phyloP scores from a whole-genome alignment of 2,888 invertebrate species.

The Nycteola revayana region DNA sequence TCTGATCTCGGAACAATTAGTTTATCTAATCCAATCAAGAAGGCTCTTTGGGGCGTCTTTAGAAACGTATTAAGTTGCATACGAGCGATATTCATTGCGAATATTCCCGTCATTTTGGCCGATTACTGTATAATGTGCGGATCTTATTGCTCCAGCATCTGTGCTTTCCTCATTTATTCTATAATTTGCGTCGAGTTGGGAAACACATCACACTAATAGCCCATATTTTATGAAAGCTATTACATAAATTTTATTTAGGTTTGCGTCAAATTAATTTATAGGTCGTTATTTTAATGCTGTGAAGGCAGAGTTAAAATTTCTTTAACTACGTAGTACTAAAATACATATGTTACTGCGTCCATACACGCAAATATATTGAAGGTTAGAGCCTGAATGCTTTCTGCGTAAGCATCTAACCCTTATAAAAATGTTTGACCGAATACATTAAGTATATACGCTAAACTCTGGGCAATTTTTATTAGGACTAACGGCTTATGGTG shows the following conservation, averaged over 20 bases:
- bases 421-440: too few relatives aligned
- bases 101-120: slow-evolving; percentile 49
- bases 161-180: slow-evolving; percentile 57
- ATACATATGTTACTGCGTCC: neutral
- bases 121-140: slow-evolving; percentile 44
- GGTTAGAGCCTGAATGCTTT: too few relatives aligned
- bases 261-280: slow-evolving; percentile 38
- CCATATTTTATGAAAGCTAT: slow-evolving; percentile 41
- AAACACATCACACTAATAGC: slow-evolving; percentile 55
- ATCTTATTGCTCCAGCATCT: slow-evolving; percentile 59
- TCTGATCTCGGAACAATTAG: too few relatives aligned
- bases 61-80: slow-evolving; percentile 49
- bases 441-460: too few relatives aligned
- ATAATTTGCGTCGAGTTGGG: slow-evolving; percentile 55
- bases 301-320: slow-evolving; percentile 26
- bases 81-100: slow-evolving; percentile 49
- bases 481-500: too few relatives aligned
- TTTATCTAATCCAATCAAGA: too few relatives aligned
- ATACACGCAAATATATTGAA: too few relatives aligned
- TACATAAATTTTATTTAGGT: slow-evolving; percentile 41
- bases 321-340: slow-evolving; percentile 12
- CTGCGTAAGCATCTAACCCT: too few relatives aligned
- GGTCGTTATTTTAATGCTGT: slow-evolving; percentile 28
- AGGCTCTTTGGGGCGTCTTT: slow-evolving; percentile 23
- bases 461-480: too few relatives aligned